These are phyloP conservation scores for Euphydryas editha DNA, from an alignment of 2,888 invertebrate species.

Conservation along the genomic window DNA sequence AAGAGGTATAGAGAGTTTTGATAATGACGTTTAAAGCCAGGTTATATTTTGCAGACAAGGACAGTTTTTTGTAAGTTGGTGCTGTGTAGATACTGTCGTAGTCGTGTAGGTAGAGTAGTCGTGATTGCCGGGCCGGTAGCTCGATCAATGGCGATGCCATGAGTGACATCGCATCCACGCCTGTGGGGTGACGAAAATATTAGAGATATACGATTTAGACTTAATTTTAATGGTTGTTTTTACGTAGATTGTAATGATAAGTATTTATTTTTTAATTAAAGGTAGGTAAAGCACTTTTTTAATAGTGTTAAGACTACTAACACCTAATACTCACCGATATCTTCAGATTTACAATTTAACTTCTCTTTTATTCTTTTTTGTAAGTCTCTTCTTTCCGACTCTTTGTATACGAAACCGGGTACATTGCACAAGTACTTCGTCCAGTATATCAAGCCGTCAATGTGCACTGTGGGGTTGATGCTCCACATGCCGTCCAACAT, in stretches of 20 bases:
- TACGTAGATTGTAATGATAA: too few species aligned
- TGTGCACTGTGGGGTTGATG: slow-evolving; percentile 85
- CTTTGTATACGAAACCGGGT: slow-evolving; percentile 80
- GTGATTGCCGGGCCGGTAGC: slow-evolving; percentile 54
- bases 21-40: slow-evolving; percentile 51
- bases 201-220: background rate
- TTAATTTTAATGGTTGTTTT: background rate
- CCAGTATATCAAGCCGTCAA: slow-evolving; percentile 78
- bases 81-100: slow-evolving; percentile 68
- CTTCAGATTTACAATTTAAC: slow-evolving; percentile 58
- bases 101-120: slow-evolving; percentile 67
- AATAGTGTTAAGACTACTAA: background rate
- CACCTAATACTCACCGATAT: slow-evolving; percentile 53
- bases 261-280: too few species aligned
- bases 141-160: slow-evolving; percentile 54
- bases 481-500: slow-evolving; percentile 62
- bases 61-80: slow-evolving; percentile 70
- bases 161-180: slow-evolving; percentile 58
- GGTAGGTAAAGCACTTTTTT: too few species aligned
- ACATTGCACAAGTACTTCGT: slow-evolving; percentile 82
- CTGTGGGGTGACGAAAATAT: slow-evolving; percentile 46
- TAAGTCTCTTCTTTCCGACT: slow-evolving; percentile 58
- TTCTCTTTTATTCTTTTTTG: slow-evolving; percentile 53
- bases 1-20: slow-evolving; percentile 64
- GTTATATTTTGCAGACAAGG: slow-evolving; percentile 57